Percentiles rank a stretch among this genome's conserved stretches.
phyloP scores from a whole-genome alignment of 2,797 vertebrate species.

The Dendrocincla fuliginosa region DNA sequence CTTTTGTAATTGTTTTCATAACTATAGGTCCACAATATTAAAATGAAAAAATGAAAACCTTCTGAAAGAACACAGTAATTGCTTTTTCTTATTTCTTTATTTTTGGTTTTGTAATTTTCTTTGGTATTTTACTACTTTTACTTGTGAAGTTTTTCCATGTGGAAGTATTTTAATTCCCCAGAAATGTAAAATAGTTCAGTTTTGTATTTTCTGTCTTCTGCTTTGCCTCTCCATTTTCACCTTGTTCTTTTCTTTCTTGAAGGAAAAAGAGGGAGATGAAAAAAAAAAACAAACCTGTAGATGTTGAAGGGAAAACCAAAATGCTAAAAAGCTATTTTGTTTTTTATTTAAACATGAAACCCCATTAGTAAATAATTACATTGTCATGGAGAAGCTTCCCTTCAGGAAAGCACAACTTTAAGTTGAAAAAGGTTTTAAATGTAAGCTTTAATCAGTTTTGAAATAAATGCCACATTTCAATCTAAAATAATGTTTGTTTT shows the following conservation, averaged over 20 bases:
- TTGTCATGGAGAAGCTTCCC: background rate
- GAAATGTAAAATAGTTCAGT: background rate
- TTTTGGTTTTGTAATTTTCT: background rate
- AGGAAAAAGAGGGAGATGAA: background rate
- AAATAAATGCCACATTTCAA: background rate
- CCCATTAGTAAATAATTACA: constrained; percentile 22
- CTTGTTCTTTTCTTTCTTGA: background rate
- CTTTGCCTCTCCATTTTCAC: background rate
- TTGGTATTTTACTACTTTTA: background rate
- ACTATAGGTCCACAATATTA: background rate
- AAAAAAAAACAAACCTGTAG: background rate
- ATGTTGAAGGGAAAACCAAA: background rate
- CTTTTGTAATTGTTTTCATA: background rate
- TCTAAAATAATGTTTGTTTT: constrained; percentile 30
- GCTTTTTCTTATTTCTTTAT: background rate
- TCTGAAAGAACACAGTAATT: background rate
- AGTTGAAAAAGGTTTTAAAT: background rate
- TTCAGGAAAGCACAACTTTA: background rate
- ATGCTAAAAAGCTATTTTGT: background rate
- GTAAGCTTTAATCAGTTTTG: background rate
- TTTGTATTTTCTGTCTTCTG: background rate
- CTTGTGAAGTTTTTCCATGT: background rate
- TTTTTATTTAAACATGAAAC: constrained; percentile 16
- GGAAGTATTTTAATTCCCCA: background rate
- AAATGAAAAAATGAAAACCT: background rate